Base-by-base conservation (phyloP, 2,888 invertebrate species). In the Tenthredo scrophulariae region DNA sequence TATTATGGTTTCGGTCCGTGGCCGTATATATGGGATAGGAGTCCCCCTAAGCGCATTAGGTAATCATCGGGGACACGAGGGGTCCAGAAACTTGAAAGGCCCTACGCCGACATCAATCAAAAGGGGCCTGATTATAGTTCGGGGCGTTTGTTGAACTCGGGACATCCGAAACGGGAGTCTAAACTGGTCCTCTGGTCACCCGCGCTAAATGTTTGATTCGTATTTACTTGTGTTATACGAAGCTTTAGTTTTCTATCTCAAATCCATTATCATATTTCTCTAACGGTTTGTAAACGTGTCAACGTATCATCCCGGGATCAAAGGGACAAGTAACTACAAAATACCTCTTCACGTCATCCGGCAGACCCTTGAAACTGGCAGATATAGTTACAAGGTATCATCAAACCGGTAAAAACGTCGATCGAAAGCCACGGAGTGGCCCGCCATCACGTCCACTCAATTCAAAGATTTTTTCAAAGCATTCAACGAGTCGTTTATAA, bases 51-150 rank as follows among this genome's bases (percentile, higher is more conserved):
- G 83, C 83, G 83, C 58, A 83, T 83, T 83, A 83, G 83, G 83
- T 83, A 83, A 83, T 83, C 83, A 83, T 70, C 70, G 83, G 83
- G 83, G 83, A 83, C 67, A 80, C 84, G 84, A 86, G 86, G 88
- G 89, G 87, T 89, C 40, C 65, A 40, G 29, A 40, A 43, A 85
- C 90, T 91, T 91, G 90, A 91, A 91, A 91, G 91, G 89, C 70
- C 72, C 74, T 65, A n/a, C 87, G 89, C 90, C 90, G 89, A 89
- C 89, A 90, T 89, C 88, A 89, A 89, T 89, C 89, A 90, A 83
- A 83, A 22, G 40, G 83, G 83, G 83, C 67, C 83, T 67, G 67
- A 70, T 62, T 22, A 26, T 33, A 37, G 80, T 67, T 67, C 67
- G 80, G 37, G 77, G 40, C 77, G 26, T 33, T 54, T 22, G 77